Conservation (phyloP, 1,140 invertebrate genomes). For the Batillaria attramentaria region DNA sequence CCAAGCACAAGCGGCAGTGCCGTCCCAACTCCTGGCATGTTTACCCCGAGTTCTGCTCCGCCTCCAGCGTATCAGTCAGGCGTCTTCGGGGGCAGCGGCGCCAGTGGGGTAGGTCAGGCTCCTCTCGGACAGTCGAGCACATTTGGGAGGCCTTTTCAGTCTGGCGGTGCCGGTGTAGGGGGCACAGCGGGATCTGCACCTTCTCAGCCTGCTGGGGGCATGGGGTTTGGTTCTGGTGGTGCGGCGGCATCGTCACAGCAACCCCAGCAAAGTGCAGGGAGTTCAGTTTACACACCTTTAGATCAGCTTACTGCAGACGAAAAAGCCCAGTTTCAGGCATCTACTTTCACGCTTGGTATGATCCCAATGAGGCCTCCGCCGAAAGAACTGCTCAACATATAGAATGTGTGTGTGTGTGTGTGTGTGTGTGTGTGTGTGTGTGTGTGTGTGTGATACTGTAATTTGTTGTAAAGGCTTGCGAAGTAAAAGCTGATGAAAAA, state of each 20-base stretch:
- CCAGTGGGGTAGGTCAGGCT: too few species aligned
- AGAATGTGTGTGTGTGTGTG: neutral
- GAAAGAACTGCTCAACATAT: slow-evolving; percentile 4
- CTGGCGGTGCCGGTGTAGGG: neutral
- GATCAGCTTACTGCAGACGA: neutral
- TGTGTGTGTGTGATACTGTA: neutral
- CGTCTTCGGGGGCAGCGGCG: too few species aligned
- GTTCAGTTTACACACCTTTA: neutral
- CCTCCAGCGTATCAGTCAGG: too few species aligned
- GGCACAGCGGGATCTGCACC: neutral
- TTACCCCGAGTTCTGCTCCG: too few species aligned
- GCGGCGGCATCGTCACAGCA: neutral
- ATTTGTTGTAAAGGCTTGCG: neutral
- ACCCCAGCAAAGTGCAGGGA: too few species aligned
- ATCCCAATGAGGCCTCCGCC: neutral
- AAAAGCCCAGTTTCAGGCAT: neutral
- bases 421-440: neutral
- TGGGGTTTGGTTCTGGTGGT: neutral
- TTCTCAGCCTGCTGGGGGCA: neutral
- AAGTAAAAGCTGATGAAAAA: neutral
- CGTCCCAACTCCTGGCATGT: too few species aligned
- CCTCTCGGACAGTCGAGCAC: neutral
- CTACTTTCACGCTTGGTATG: neutral
- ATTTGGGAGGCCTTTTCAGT: neutral
- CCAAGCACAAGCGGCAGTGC: too few species aligned